phyloP scores from a whole-genome alignment of 2,888 invertebrate species.

The Melanargia galathea region DNA sequence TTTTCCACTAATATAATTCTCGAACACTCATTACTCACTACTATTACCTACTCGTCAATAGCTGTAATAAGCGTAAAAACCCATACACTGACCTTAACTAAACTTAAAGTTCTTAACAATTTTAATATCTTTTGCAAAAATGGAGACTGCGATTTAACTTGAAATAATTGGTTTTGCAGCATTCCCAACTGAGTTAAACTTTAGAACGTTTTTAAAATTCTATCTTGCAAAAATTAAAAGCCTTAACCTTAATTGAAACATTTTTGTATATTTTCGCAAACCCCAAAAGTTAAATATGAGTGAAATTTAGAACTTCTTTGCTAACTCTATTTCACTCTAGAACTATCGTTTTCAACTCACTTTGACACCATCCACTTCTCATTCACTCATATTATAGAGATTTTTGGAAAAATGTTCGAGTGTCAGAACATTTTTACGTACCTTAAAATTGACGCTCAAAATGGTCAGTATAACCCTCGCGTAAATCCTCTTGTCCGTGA shows the following conservation, averaged over 20 bases:
- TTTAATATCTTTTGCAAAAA: conserved; percentile 11
- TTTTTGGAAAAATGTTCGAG: no score
- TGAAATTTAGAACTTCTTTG: no score
- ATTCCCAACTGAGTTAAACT: neutral
- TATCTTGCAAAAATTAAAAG: neutral
- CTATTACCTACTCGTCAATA: neutral
- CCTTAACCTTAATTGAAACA: neutral
- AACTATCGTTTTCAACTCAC: no score
- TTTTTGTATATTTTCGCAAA: no score
- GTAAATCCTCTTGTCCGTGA: conserved; percentile 90
- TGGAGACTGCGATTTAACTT: conserved; percentile 13
- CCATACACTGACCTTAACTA: conserved; percentile 12
- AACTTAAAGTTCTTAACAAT: conserved; percentile 21
- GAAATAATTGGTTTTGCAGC: conserved; percentile 8
- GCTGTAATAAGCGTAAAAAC: conserved; percentile 28
- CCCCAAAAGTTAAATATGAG: no score
- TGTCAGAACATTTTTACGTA: no score
- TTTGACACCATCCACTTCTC: no score
- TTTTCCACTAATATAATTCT: neutral
- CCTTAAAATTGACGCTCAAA: conserved; percentile 85
- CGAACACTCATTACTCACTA: neutral
- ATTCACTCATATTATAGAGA: no score
- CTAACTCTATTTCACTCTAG: no score
- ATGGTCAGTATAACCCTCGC: conserved; percentile 91
- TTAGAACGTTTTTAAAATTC: conserved; percentile 7